These are phyloP conservation scores for Nemotelus pantherinus DNA, from an alignment of 2,888 invertebrate species.

Conservation along the genomic window DNA sequence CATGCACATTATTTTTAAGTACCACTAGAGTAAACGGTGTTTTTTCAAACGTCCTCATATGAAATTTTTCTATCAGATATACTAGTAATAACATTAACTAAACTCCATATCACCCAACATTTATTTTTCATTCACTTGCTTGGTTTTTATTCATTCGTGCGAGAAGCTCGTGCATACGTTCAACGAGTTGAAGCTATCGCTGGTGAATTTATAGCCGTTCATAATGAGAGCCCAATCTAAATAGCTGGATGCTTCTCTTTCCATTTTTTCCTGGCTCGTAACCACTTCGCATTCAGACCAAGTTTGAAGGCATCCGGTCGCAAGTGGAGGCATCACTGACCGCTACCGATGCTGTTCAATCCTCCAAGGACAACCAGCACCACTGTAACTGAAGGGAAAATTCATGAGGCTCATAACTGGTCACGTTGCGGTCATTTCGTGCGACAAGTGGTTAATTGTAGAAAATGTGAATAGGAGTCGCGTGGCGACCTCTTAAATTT, in stretches of 20 bases:
- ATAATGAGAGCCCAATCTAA: conserved; percentile 10
- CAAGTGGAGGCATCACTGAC: neutral
- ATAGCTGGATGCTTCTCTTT: neutral
- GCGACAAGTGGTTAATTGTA: conserved; percentile 41
- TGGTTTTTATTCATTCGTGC: too few relatives aligned
- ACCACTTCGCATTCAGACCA: neutral
- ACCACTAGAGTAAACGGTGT: too few relatives aligned
- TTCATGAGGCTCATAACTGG: conserved; percentile 27
- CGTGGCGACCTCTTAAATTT: conserved; percentile 31
- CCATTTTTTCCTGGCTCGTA: neutral
- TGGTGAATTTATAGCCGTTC: neutral
- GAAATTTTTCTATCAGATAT: too few relatives aligned
- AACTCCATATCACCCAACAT: neutral
- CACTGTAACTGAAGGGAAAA: conserved; percentile 17
- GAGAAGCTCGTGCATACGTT: neutral
- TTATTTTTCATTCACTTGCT: neutral
- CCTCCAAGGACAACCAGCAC: neutral
- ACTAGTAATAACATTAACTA: neutral
- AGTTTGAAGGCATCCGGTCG: neutral
- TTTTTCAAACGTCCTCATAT: too few relatives aligned
- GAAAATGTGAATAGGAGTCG: conserved; percentile 23
- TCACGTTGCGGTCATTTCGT: conserved; percentile 40
- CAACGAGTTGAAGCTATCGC: neutral
- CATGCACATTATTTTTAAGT: too few relatives aligned
- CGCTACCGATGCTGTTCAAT: neutral